These are phyloP conservation scores for Ophioninae sp. DNA, from an alignment of 2,888 invertebrate genomes.

Conservation along the genomic window DNA sequence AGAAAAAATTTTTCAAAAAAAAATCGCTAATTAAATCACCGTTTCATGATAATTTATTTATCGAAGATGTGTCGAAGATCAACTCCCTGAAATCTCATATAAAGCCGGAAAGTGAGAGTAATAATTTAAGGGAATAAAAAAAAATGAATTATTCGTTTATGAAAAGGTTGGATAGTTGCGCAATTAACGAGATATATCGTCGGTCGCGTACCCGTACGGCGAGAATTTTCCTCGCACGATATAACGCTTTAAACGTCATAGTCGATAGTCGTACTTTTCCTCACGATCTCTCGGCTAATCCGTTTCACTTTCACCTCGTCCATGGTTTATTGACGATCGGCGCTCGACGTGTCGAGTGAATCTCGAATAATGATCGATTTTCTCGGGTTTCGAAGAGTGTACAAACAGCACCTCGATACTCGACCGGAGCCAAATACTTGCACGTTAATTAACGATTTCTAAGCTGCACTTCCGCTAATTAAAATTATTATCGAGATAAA, in stretches of 20 bases:
- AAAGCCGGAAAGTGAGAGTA: conserved; percentile 28
- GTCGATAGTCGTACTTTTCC: conserved; percentile 64
- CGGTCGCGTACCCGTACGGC: not conserved
- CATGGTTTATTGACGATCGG: conserved; percentile 44
- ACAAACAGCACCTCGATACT: conserved; percentile 8
- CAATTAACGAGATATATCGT: conserved; percentile 12
- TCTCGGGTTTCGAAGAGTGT: not conserved
- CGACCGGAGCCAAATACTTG: not conserved
- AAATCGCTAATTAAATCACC: conserved; percentile 7
- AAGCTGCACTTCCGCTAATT: not conserved
- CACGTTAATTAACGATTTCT: not conserved
- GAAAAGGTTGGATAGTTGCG: conserved; percentile 28
- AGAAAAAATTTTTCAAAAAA: too few relatives aligned
- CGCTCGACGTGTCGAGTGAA: conserved; percentile 37
- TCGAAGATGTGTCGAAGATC: conserved; percentile 34
- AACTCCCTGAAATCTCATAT: not conserved
- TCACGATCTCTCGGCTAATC: conserved; percentile 59
- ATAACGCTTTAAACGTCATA: conserved; percentile 52
- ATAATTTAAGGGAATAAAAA: conserved; percentile 20
- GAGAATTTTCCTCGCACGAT: conserved; percentile 61
- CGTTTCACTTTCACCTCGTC: conserved; percentile 69
- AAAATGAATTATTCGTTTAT: not conserved
- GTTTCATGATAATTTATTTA: not conserved
- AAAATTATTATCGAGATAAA: not conserved
- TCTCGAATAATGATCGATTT: conserved; percentile 18